Evolutionary conservation across 2,888 invertebrate genomes (phyloP).

Genomic region (Caenorhabditis virilis): DNA sequence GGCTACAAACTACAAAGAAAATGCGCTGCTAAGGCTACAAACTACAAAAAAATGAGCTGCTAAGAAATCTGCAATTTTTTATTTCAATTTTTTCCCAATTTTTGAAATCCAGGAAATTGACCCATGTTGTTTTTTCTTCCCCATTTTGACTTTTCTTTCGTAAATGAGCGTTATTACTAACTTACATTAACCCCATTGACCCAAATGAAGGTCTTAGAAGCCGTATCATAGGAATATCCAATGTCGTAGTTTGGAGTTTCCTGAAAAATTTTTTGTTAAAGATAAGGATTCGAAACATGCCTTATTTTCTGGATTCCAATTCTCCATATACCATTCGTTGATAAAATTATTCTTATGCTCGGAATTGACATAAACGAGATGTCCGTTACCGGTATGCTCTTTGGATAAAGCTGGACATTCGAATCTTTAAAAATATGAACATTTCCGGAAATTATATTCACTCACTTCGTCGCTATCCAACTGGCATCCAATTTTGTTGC

Average conservation of each 20-base stretch:
- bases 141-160: too few species aligned
- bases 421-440: neutral
- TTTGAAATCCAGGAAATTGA: too few species aligned
- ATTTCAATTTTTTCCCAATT: too few species aligned
- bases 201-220: conserved; percentile 16
- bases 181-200: conserved; percentile 27
- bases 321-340: conserved; percentile 15
- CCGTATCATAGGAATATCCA: conserved; percentile 19
- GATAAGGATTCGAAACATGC: too few species aligned
- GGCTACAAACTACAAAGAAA: too few species aligned
- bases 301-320: conserved; percentile 18
- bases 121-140: too few species aligned
- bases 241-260: conserved; percentile 32
- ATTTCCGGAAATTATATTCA: too few species aligned
- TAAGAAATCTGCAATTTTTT: too few species aligned
- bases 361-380: conserved; percentile 32
- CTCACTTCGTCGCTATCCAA: conserved; percentile 29
- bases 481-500: conserved; percentile 23
- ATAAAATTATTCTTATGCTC: conserved; percentile 21
- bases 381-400: conserved; percentile 27
- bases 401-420: conserved; percentile 20
- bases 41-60: too few species aligned
- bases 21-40: too few species aligned
- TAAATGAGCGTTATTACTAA: too few species aligned
- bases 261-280: too few species aligned